These are phyloP conservation scores for Scaeva pyrastri DNA, from an alignment of 2,888 invertebrate species.

Conservation along the genomic window DNA sequence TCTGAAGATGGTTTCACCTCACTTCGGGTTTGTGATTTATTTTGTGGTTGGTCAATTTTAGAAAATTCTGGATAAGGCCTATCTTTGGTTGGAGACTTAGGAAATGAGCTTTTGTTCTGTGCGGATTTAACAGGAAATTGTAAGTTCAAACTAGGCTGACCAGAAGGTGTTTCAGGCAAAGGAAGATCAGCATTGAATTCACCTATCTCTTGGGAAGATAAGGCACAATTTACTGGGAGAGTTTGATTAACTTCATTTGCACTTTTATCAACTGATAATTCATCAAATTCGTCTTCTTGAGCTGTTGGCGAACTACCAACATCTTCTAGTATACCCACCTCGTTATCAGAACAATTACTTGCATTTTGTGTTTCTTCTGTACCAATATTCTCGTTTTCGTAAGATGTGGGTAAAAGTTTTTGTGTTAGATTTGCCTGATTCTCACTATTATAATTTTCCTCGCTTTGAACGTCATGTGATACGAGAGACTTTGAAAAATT, in stretches of 20 bases:
- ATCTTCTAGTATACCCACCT: background rate
- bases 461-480: background rate
- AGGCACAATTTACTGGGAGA: background rate
- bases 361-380: background rate
- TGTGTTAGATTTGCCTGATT: conserved; percentile 26
- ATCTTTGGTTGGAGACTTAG: conserved; percentile 40
- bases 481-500: background rate
- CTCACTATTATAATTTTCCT: background rate
- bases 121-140: conserved; percentile 53
- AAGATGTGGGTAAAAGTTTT: background rate
- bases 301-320: background rate
- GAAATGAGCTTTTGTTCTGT: conserved; percentile 35
- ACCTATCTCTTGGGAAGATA: conserved; percentile 13
- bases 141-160: background rate
- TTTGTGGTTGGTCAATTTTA: background rate
- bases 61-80: conserved; percentile 20
- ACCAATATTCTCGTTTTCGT: conserved; percentile 7
- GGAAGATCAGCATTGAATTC: conserved; percentile 11
- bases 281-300: background rate
- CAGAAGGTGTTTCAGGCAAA: conserved; percentile 5
- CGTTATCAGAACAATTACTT: background rate
- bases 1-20: conserved; percentile 15
- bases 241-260: conserved; percentile 40
- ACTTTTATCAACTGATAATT: background rate
- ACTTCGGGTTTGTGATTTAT: background rate